Base-by-base conservation (phyloP, 2,888 invertebrate species). In the Timandra comae region DNA sequence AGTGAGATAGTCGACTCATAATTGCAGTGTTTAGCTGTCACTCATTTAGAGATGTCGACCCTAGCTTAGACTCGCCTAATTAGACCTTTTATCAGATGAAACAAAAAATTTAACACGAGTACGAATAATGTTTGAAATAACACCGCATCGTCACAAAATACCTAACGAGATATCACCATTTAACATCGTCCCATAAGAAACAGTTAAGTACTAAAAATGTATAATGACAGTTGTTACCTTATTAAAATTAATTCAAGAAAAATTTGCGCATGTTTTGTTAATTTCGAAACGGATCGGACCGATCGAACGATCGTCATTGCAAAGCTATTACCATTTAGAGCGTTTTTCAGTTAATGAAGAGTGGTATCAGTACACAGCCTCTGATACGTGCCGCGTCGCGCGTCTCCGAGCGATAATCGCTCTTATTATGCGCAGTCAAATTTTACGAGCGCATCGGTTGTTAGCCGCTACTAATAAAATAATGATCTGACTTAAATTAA, bases 341-440 rank as follows among this genome's bases (percentile, higher is more conserved):
- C 62, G 76, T 72, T 79, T 79, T 78, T 82, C 72, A 76, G 70
- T 68, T 75, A 77, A 77, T 77, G 73, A 77, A 72, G 65, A 73
- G 68, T 66, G 57, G 69, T 67, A 73, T 68, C 69, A 64, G 63
- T 61, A 56, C 52, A 41, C 52, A 45, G 57, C 63, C 53, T 63
- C 59, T 61, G 62, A 64, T 62, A 65, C 60, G 61, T 54, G 57
- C 66, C 70, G 69, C 67, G 63, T 62, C 68, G 61, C 67, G 66
- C 63, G 59, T 67, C 67, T 53, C 56, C 59, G 62, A 54, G 63
- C 67, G 63, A 71, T 80, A 74, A 78, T 78, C 72, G 75, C 69
- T 56, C 80, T 80, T 75, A 81, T 80, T 82, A 81, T 77, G 68
- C 50, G 76, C 81, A 81, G 78, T 81, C 81, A 81, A 81, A 80